These are phyloP conservation scores for Pogonomyrmex californicus DNA, from an alignment of 1,140 invertebrate genomes.

Conservation along the genomic window DNA sequence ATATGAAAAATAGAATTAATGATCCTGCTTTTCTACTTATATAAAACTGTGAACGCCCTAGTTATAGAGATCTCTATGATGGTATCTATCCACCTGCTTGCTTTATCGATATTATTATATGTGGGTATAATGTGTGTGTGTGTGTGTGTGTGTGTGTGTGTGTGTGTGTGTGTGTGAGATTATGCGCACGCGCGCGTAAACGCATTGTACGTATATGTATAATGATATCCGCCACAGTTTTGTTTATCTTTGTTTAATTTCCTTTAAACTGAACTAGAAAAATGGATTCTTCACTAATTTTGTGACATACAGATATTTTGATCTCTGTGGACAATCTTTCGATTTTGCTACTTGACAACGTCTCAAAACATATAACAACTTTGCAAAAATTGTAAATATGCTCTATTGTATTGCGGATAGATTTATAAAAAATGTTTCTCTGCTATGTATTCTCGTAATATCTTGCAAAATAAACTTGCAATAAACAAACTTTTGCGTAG, in stretches of 20 bases:
- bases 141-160: not conserved
- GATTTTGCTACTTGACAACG: not conserved
- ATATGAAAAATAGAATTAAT: conserved; percentile 69
- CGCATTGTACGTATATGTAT: not conserved
- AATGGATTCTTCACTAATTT: not conserved
- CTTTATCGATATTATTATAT: not conserved
- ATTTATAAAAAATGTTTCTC: conserved; percentile 18
- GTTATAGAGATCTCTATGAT: conserved; percentile 20
- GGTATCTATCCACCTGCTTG: conserved; percentile 25
- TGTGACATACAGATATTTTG: not conserved
- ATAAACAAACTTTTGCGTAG: conserved; percentile 12
- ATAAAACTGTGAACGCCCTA: conserved; percentile 51
- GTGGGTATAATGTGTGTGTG: too few species aligned
- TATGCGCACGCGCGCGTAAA: too few species aligned
- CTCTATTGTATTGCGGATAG: not conserved
- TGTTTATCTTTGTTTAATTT: not conserved
- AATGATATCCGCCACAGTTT: not conserved
- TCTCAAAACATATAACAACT: not conserved
- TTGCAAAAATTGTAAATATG: conserved; percentile 5
- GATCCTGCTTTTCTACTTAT: conserved; percentile 67
- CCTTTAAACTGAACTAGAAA: not conserved
- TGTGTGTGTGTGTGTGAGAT: not conserved
- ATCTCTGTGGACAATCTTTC: conserved; percentile 3
- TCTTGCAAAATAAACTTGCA: not conserved
- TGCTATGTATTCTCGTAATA: conserved; percentile 9